Evolutionary conservation across 1,140 invertebrate genomes (phyloP), one percentile per base, ranked within the genome.

Genomic region (Mizuhopecten yessoensis): DNA sequence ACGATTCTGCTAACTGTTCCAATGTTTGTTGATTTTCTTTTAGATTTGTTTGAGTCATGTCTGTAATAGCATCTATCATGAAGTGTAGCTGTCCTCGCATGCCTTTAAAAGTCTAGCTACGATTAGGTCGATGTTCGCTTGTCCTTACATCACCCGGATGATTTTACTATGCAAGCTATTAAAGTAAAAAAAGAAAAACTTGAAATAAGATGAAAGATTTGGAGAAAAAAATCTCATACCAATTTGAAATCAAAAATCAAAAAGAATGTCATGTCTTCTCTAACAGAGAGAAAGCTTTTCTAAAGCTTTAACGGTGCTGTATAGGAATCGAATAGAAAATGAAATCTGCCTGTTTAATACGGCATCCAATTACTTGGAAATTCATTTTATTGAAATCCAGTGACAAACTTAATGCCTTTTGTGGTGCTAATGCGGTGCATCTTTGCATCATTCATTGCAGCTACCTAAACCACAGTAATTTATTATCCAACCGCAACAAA

Each of bases 351-450:
- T 23, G 57, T 75, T 75, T 75, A 75, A 75, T 75, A 29, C 57
- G 57, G 57, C 57, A 75, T 75, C 57, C 57, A 75, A 75, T 75
- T 75, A 75, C 57, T n/a, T 75, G 57, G 57, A 75, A 75, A 75
- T 75, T 75, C 57, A 75, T 75, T 75, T 75, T 75, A 75, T 75
- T 75, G 57, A 75, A 75, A 75, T 75, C 57, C 57, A 75, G 57
- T 29, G 57, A 75, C 57, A 75, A 75, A 75, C 57, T 75, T 29
- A 75, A 75, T 75, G 57, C n/a, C 57, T 75, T 75, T 75, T 75
- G 57, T 75, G 57, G 57, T 75, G 57, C 57, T 75, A 75, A 75
- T 75, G 23, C 11, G 57, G 57, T 75, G 57, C 57, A 75, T 75
- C 57, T 75, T 75, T 75, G 57, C 57, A 75, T 75, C 57, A 75